A percentile compares a stretch with the other conserved stretches of the same genome.
These are phyloP conservation scores for Aurelia sp. DNA, from an alignment of 30 jellyfish, hydroid and myxozoan species.

Conservation along the genomic window DNA sequence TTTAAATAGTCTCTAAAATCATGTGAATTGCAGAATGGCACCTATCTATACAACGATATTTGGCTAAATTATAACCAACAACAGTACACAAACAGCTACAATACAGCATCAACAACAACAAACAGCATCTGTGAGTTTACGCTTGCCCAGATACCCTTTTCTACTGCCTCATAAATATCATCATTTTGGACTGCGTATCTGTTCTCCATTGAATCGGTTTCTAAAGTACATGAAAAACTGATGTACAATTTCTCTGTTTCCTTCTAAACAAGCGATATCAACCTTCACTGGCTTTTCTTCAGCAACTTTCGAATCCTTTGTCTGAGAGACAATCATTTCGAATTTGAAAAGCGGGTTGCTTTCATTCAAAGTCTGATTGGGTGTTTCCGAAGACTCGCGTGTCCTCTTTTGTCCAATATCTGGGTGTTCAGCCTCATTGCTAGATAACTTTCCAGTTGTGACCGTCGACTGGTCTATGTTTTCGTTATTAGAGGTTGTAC, in stretches of 20 bases:
- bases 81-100: no score
- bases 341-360: conserved; percentile 37
- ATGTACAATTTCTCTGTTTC: conserved; percentile 83
- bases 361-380: not conserved
- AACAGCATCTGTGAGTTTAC: no score
- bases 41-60: no score
- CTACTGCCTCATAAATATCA: no score
- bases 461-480: no score
- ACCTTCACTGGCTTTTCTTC: conserved; percentile 14
- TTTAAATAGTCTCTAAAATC: no score
- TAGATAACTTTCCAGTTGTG: not conserved
- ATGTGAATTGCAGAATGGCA: no score
- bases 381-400: not conserved
- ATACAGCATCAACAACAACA: no score
- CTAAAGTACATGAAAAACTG: conserved; percentile 79
- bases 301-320: conserved; percentile 12
- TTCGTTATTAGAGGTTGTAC: no score
- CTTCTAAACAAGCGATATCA: conserved; percentile 70
- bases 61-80: no score
- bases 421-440: not conserved
- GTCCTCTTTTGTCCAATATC: conserved; percentile 17
- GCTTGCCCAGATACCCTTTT: no score
- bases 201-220: conserved; percentile 71
- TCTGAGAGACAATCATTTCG: conserved; percentile 10
- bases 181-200: conserved; percentile 11